Evolutionary conservation across 1,140 invertebrate species (phyloP).

Genomic region (Drosophila lacertosa): DNA sequence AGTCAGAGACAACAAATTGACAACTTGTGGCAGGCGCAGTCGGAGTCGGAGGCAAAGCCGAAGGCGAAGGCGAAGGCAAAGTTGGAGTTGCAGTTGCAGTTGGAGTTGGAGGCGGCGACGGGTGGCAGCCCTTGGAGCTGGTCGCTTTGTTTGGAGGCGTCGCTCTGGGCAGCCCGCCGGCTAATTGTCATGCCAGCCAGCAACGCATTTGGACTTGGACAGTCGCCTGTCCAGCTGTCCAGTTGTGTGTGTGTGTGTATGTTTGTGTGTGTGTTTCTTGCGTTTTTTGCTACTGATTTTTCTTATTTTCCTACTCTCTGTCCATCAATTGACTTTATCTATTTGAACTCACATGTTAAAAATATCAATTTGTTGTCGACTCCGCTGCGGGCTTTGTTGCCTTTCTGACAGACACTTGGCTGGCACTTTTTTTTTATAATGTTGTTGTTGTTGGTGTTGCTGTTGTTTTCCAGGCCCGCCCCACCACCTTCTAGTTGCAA

Average conservation of each 20-base stretch:
- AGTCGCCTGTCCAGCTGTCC: conserved; percentile 28
- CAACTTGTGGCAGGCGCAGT: conserved; percentile 44
- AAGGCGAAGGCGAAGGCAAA: background rate
- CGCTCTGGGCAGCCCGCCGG: conserved; percentile 67
- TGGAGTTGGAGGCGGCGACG: background rate
- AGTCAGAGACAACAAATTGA: conserved; percentile 62
- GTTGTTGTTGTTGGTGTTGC: conserved; percentile 6
- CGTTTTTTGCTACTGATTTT: conserved; percentile 51
- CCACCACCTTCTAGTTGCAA: conserved; percentile 1
- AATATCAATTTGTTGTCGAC: conserved; percentile 81
- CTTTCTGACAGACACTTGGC: conserved; percentile 56
- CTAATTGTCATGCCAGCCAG: conserved; percentile 80
- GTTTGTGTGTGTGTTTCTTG: conserved; percentile 24
- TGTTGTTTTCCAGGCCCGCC: background rate
- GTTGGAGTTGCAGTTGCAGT: background rate
- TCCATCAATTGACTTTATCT: conserved; percentile 82
- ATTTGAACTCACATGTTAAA: conserved; percentile 81
- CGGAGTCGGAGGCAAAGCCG: background rate
- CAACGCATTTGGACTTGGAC: conserved; percentile 53
- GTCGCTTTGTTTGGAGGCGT: conserved; percentile 69
- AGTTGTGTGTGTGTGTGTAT: conserved; percentile 17
- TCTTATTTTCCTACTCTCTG: conserved; percentile 56
- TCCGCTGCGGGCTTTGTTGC: conserved; percentile 55
- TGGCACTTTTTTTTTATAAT: conserved; percentile 2
- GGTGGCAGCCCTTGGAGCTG: conserved; percentile 22